Evolutionary conservation across 2,797 vertebrate genomes (phyloP).

Genomic region (Tangara arthus): DNA sequence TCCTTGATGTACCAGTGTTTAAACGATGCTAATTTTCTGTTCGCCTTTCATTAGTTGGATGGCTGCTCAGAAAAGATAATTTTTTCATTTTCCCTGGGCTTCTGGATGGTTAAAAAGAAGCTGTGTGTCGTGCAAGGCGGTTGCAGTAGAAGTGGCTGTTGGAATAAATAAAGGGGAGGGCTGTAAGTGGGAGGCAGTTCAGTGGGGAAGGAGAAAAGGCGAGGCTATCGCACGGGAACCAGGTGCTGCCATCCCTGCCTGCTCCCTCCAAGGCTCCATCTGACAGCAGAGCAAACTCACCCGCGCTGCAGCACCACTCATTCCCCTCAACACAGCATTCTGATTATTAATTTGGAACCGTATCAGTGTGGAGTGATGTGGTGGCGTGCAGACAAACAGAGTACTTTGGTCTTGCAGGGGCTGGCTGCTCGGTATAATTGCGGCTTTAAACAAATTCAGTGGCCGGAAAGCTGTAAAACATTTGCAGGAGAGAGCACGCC

Average conservation of each 20-base stretch:
- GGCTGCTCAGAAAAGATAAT: background rate
- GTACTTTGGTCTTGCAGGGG: slow-evolving; percentile 19
- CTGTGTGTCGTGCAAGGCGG: background rate
- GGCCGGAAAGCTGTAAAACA: slow-evolving; percentile 47
- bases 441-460: slow-evolving; percentile 50
- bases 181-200: background rate
- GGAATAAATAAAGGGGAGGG: background rate
- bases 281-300: background rate
- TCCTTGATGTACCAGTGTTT: background rate
- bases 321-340: background rate
- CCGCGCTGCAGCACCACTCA: accelerated
- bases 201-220: background rate
- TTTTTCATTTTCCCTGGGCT: background rate
- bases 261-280: background rate
- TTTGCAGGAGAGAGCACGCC: slow-evolving; percentile 49
- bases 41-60: background rate
- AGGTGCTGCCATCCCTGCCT: accelerated
- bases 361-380: background rate
- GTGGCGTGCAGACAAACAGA: background rate
- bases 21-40: background rate
- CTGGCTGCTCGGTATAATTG: slow-evolving; percentile 51
- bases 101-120: background rate
- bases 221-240: background rate
- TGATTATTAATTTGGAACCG: background rate
- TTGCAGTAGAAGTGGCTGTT: background rate